Evolutionary conservation across 2,113 vertebrate genomes (phyloP).

Genomic region (Saimiri boliviensis): DNA sequence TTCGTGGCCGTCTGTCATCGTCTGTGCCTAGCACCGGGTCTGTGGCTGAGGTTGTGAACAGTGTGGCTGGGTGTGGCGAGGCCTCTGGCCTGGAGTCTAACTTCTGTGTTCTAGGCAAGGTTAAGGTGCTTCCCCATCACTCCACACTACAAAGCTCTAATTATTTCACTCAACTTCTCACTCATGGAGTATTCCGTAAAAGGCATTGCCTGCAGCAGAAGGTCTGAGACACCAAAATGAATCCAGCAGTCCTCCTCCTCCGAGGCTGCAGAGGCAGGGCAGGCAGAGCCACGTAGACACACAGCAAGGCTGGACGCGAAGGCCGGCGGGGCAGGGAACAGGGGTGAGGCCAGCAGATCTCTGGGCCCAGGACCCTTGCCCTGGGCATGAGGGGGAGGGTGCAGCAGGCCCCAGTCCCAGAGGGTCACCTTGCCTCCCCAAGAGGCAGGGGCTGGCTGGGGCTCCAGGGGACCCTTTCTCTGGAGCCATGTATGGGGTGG

Average conservation of each 20-base stretch:
- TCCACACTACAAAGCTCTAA: accelerated
- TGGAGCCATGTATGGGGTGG: neutral
- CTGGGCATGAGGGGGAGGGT: neutral
- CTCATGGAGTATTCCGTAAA: neutral
- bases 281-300: accelerated
- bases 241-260: neutral
- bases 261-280: accelerated
- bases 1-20: accelerated
- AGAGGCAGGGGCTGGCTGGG: neutral
- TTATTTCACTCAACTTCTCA: neutral
- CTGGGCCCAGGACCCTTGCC: accelerated
- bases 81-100: no score
- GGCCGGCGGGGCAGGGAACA: no score
- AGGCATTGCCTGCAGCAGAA: accelerated
- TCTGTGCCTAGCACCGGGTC: accelerated
- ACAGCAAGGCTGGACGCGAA: neutral
- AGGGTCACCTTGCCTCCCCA: accelerated
- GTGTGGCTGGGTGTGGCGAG: accelerated
- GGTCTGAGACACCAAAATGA: neutral
- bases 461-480: neutral
- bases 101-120: neutral
- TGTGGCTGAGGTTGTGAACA: neutral
- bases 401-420: neutral
- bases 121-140: neutral
- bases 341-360: neutral